phyloP scores from a whole-genome alignment of 92 coral and sea anemone species.

The Muricea muricata region DNA sequence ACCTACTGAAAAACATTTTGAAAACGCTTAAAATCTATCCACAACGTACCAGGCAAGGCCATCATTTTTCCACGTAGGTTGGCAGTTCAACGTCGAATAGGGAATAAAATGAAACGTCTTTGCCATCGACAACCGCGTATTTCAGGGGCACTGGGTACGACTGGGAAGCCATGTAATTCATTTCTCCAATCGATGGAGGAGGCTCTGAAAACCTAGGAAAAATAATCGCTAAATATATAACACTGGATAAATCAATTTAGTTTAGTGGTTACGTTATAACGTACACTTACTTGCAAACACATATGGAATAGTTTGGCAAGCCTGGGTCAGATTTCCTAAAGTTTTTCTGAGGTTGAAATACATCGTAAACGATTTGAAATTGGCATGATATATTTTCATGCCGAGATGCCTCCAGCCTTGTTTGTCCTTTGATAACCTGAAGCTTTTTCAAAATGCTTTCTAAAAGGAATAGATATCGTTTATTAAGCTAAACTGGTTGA shows the following conservation, averaged over 20 bases:
- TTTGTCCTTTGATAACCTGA: slow-evolving; percentile 26
- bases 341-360: slow-evolving; percentile 82
- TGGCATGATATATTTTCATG: background rate
- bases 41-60: too few species aligned
- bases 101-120: slow-evolving; percentile 80
- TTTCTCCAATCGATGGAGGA: slow-evolving; percentile 78
- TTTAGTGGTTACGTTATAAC: background rate
- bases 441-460: slow-evolving; percentile 39
- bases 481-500: too few species aligned
- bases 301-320: slow-evolving; percentile 75
- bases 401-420: background rate
- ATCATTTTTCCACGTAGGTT: slow-evolving; percentile 32
- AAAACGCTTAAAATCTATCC: too few species aligned
- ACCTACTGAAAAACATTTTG: too few species aligned
- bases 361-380: slow-evolving; percentile 77
- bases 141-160: slow-evolving; percentile 80
- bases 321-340: slow-evolving; percentile 89
- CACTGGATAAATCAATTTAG: too few species aligned
- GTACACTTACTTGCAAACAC: slow-evolving; percentile 81
- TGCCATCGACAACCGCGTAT: slow-evolving; percentile 84
- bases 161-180: slow-evolving; percentile 61
- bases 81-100: slow-evolving; percentile 85
- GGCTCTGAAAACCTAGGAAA: slow-evolving; percentile 76
- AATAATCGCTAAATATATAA: too few species aligned
- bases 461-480: background rate